Base-by-base conservation (phyloP, 2,797 vertebrate species). In the Bryconaethiops microstoma region DNA sequence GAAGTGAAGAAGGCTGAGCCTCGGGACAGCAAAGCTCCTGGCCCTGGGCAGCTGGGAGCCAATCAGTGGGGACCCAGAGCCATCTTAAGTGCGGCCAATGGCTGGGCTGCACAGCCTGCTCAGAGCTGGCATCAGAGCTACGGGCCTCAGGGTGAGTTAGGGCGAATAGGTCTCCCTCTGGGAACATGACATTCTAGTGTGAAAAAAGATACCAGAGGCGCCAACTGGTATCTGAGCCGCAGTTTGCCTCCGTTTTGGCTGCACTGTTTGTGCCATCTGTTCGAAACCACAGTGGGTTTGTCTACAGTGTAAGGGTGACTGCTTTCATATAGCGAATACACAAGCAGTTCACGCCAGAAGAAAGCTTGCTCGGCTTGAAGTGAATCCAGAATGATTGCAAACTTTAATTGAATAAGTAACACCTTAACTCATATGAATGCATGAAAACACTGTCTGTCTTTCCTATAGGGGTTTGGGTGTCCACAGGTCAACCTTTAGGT, bases 1-100 rank as follows among this genome's bases (percentile, higher is more conserved):
- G 98, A 99, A 94, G 98, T 99, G 88, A 99, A 99, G 87, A 97
- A 98, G 23, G 98, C 98, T 0, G 98, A 99, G 75, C 98, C 98
- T 82, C 96, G 98, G 19, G 98, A 99, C 84, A 98, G 95, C 93
- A 99, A 99, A 93, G 96, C 95, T 92, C 97, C 97, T 78, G 89
- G 92, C 6, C 90, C 94, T 19, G 96, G 97, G 85, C 97, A 97
- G 13, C 95, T 96, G 1, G 95, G 95, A 80, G 94, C 96, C 90
- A 96, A 95, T 90, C 98, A 99, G 90, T 99, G 98, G 98, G 96
- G 95, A 23, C 96, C 95, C 89, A 95, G 98, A 86, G 96, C 96
- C 83, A 96, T 99, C 93, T 94, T 97, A 80, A 98, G 91, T 19
- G 95, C 98, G 87, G 97, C 98, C 92, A 99, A 99, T 74, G 98